Conservation (phyloP, 2,888 invertebrate genomes). For the Eilema griseolum region DNA sequence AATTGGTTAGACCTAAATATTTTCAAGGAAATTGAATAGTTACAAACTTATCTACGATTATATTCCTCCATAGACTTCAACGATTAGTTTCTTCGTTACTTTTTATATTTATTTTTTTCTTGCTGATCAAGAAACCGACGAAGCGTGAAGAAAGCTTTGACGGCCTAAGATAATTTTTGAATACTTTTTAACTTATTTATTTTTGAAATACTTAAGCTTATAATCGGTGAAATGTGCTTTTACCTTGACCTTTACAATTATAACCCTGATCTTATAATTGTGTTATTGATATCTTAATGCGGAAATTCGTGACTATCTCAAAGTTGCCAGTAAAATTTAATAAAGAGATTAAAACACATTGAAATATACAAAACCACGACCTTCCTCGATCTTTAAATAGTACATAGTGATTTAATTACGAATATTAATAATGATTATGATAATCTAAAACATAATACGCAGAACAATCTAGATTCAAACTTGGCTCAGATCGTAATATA, state of each 20-base stretch:
- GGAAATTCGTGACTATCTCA: neutral
- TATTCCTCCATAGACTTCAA: slow-evolving; percentile 34
- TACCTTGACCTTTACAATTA: neutral
- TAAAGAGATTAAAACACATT: neutral
- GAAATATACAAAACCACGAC: neutral
- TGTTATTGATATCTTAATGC: neutral
- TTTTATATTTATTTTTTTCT: slow-evolving; percentile 15
- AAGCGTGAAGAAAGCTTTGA: slow-evolving; percentile 7
- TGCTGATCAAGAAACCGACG: neutral
- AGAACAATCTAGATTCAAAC: neutral
- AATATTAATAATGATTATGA: too few relatives aligned
- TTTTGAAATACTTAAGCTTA: neutral
- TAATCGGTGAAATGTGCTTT: neutral
- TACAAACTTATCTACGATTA: slow-evolving; percentile 18
- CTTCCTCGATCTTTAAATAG: too few relatives aligned
- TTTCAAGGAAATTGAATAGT: slow-evolving; percentile 48
- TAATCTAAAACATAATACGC: neutral
- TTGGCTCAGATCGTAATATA: neutral
- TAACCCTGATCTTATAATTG: neutral
- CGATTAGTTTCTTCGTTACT: slow-evolving; percentile 23
- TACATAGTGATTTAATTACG: too few relatives aligned
- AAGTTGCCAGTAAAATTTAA: neutral
- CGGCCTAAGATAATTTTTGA: neutral
- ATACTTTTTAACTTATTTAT: neutral
- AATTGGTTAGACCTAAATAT: slow-evolving; percentile 55